Percentiles rank a stretch among this genome's conserved stretches.
Evolutionary conservation across 2,113 vertebrate species (phyloP).

Genomic region (Halichoerus grypus): DNA sequence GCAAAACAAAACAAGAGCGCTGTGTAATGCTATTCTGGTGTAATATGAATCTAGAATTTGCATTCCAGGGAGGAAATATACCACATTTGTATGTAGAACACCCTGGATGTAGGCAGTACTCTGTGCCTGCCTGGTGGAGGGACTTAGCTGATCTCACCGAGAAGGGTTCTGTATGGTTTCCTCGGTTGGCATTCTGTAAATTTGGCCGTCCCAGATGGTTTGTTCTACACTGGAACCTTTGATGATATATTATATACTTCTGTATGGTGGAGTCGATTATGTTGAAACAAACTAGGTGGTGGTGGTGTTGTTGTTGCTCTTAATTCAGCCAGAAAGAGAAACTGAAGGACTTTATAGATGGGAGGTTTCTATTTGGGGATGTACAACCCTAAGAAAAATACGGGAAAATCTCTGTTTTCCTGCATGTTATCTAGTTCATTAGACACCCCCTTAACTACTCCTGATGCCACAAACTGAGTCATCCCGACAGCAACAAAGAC

Average conservation of each 20-base stretch:
- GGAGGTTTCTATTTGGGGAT: not conserved
- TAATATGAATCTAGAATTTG: slow-evolving; percentile 39
- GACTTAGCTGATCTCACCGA: not conserved
- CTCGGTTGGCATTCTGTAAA: not conserved
- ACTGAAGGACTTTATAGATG: not conserved
- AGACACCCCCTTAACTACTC: not conserved
- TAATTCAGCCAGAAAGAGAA: not conserved
- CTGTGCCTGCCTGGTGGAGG: not conserved
- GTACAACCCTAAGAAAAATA: not conserved
- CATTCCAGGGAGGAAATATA: not conserved
- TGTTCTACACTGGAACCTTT: not conserved
- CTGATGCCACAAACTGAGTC: not conserved
- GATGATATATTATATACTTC: not conserved
- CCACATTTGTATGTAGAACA: not conserved
- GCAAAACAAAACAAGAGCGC: slow-evolving; percentile 41
- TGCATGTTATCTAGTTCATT: not conserved
- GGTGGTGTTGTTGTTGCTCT: not conserved
- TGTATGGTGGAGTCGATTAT: not conserved
- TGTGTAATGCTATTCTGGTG: not conserved
- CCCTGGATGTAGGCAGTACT: not conserved
- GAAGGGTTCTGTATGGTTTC: not conserved
- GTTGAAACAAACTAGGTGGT: not conserved
- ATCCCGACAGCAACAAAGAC: not conserved
- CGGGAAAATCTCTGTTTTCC: not conserved
- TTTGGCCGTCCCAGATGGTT: not conserved